Evolutionary conservation across 2,888 invertebrate genomes (phyloP), one percentile per base, ranked within the genome.

Genomic region (Pseudoips prasinana): DNA sequence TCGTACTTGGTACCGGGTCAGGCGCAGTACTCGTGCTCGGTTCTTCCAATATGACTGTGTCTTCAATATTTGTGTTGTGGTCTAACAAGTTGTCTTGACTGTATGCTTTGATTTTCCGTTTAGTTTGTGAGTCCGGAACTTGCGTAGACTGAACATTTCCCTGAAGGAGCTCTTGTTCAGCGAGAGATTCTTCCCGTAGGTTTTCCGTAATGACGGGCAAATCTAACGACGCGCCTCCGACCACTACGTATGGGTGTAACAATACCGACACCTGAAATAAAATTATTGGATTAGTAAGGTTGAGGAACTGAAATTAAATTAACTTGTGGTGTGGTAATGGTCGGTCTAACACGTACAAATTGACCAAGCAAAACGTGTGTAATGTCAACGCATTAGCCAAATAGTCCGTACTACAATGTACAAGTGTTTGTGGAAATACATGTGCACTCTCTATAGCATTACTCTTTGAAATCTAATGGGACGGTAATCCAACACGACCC

Each of bases 141-240:
- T 3, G 3, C 4, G 3, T 2, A 2, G 4, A 2, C 2, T 3
- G 2, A 2, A 5, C 20, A 7, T 20, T 7, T 1, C 48, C 53
- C 3, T 64, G 60, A 5, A 52, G 46, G 0, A 39, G 34, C 6
- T 75, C 73, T 1, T 62, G 44, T 9, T 72, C 76, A 0, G 62
- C 65, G 0, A 68, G 51, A 1, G 64, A 51, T 11, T 80, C 81
- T 20, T 82, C 81, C 2, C 64, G 54, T 1, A 56, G 41, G 28
- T 74, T 72, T 31, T 83, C 84, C 0, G 68, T 65, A 7, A 82
- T 82, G 6, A 74, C 75, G 0, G 84, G 84, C 17, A 85, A 46
- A 37, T 85, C 84, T 1, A 84, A 58, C 0, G 85, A 85, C 1
- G 72, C 64, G 0, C 83, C 83, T 8, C 77, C 71, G 0, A 61